A percentile compares a stretch with the other conserved stretches of the same genome.
Conservation (phyloP, 2,113 vertebrate species). For the Sinocyclocheilus grahami region DNA sequence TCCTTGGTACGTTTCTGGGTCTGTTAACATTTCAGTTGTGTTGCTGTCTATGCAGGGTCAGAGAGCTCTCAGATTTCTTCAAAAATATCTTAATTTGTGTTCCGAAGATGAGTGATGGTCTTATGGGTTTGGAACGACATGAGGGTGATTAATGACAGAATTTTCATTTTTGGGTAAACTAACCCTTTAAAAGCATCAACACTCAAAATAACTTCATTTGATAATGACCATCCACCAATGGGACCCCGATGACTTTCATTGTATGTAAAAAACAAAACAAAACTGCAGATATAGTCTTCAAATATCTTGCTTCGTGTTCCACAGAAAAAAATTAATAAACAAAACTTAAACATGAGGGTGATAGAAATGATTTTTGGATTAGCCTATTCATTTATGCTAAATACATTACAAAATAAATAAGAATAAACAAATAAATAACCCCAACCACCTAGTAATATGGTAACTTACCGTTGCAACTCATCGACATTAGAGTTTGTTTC, state of each 20-base stretch:
- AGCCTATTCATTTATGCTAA: not conserved
- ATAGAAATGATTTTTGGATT: not conserved
- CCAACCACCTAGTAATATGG: not conserved
- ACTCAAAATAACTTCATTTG: not conserved
- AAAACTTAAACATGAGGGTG: not conserved
- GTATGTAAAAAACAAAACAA: not conserved
- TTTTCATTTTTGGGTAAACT: too few species aligned
- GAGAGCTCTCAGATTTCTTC: too few species aligned
- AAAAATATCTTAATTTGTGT: too few species aligned
- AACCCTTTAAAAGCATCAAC: not conserved
- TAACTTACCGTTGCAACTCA: slow-evolving; percentile 38
- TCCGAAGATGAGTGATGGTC: too few species aligned
- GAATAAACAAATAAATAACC: not conserved
- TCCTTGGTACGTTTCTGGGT: too few species aligned
- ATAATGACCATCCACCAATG: not conserved
- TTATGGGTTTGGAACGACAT: too few species aligned
- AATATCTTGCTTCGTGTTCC: not conserved
- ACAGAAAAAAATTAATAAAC: not conserved
- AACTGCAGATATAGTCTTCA: not conserved
- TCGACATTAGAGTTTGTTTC: not conserved
- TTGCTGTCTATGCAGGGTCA: too few species aligned
- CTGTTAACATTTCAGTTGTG: too few species aligned
- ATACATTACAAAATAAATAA: not conserved
- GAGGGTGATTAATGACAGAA: too few species aligned
- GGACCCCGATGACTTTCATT: not conserved